Percentiles rank a stretch among this genome's conserved stretches.
These are phyloP conservation scores for Hypomecis atomaria DNA, from an alignment of 2,888 invertebrate genomes.

Conservation along the genomic window DNA sequence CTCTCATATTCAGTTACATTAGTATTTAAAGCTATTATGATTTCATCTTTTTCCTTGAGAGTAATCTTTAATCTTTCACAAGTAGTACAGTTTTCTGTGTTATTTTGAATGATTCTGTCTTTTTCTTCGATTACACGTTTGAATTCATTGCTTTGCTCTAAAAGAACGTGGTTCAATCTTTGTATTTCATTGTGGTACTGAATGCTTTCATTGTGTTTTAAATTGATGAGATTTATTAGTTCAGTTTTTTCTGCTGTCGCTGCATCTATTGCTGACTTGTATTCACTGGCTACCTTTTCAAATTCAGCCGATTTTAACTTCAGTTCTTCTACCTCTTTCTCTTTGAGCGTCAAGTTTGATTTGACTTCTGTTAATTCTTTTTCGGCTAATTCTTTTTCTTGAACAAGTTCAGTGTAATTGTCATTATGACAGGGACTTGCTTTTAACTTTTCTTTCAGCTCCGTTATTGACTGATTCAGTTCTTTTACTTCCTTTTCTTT, in stretches of 20 bases:
- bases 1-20: constrained; percentile 59
- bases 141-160: constrained; percentile 79
- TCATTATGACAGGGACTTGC: constrained; percentile 56
- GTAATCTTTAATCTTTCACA: constrained; percentile 63
- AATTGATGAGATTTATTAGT: constrained; percentile 88
- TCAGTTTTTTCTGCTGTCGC: constrained; percentile 86
- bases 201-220: constrained; percentile 93
- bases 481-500: constrained; percentile 75
- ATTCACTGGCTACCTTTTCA: constrained; percentile 61
- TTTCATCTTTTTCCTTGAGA: constrained; percentile 73
- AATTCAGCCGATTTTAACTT: constrained; percentile 53
- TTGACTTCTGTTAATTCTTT: constrained; percentile 55
- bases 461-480: constrained; percentile 65
- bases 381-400: constrained; percentile 65
- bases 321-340: constrained; percentile 55
- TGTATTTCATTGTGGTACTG: constrained; percentile 95
- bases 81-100: constrained; percentile 54
- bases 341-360: constrained; percentile 53
- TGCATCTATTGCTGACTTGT: constrained; percentile 60
- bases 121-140: constrained; percentile 66
- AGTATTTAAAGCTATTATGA: constrained; percentile 64
- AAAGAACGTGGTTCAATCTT: constrained; percentile 86
- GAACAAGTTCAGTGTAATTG: constrained; percentile 59
- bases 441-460: constrained; percentile 63
- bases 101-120: constrained; percentile 53